Conservation (phyloP, 2,888 invertebrate genomes). For the Drosophila limbata region DNA sequence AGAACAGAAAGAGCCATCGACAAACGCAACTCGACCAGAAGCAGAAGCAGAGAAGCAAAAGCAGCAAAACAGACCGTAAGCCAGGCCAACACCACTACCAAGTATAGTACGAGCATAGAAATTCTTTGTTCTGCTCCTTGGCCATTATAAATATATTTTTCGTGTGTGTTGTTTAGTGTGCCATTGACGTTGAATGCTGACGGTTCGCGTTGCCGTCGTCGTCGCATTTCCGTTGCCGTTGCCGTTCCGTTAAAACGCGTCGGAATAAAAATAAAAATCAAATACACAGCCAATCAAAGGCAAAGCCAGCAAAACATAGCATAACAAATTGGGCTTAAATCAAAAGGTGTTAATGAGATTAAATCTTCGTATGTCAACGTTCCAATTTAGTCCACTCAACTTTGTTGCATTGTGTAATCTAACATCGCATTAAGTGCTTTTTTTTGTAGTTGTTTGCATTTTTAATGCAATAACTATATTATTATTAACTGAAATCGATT, state of each 20-base stretch:
- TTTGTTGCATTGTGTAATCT: conserved; percentile 46
- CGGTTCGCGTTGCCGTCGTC: conserved; percentile 50
- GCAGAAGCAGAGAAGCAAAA: conserved; percentile 37
- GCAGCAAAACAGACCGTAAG: conserved; percentile 37
- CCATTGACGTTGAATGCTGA: conserved; percentile 76
- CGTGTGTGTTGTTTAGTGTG: conserved; percentile 77
- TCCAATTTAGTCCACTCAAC: background rate
- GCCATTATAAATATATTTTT: conserved; percentile 37
- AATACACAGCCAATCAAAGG: background rate
- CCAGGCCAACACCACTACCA: conserved; percentile 5
- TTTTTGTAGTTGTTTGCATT: conserved; percentile 39
- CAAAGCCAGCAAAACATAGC: background rate
- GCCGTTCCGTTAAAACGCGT: conserved; percentile 8
- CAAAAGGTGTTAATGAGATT: conserved; percentile 25
- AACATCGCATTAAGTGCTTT: conserved; percentile 2
- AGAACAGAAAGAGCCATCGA: conserved; percentile 56
- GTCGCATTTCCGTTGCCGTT: conserved; percentile 24
- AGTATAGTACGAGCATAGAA: conserved; percentile 34
- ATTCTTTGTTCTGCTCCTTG: conserved; percentile 54
- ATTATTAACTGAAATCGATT: conserved; percentile 59
- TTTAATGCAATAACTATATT: conserved; percentile 58
- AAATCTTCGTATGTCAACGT: background rate
- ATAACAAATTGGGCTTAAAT: conserved; percentile 19
- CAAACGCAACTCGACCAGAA: conserved; percentile 67
- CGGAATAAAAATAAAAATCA: conserved; percentile 8